Evolutionary conservation across 2,113 vertebrate genomes (phyloP).

Genomic region (Halcyon malimbica): DNA sequence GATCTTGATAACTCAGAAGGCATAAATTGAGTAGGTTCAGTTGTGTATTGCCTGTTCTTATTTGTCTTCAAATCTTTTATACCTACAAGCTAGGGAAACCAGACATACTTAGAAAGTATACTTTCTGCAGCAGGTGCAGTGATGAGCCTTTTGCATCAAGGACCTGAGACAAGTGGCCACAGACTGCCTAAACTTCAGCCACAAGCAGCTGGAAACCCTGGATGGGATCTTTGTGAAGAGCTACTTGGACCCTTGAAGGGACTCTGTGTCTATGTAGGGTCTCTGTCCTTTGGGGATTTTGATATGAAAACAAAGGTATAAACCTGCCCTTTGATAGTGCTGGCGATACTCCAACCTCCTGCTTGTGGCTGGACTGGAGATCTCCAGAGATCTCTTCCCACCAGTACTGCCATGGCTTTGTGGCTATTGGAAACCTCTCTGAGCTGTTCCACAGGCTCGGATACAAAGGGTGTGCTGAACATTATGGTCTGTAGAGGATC

Average conservation of each 20-base stretch:
- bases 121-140: background rate
- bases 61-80: background rate
- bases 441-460: fast-evolving
- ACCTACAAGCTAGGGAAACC: background rate
- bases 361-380: background rate
- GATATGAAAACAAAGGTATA: background rate
- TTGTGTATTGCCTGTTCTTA: background rate
- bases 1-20: background rate
- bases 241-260: background rate
- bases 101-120: background rate
- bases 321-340: background rate
- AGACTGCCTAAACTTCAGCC: background rate
- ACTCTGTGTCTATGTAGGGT: background rate
- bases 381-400: background rate
- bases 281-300: background rate
- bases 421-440: background rate
- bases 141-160: background rate
- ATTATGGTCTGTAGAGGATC: background rate
- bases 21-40: background rate
- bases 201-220: background rate
- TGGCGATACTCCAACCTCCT: background rate
- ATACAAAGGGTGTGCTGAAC: fast-evolving
- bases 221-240: background rate
- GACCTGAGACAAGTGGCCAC: background rate
- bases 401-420: background rate